These are phyloP conservation scores for Apis cerana DNA, from an alignment of 1,140 invertebrate species.

Conservation along the genomic window DNA sequence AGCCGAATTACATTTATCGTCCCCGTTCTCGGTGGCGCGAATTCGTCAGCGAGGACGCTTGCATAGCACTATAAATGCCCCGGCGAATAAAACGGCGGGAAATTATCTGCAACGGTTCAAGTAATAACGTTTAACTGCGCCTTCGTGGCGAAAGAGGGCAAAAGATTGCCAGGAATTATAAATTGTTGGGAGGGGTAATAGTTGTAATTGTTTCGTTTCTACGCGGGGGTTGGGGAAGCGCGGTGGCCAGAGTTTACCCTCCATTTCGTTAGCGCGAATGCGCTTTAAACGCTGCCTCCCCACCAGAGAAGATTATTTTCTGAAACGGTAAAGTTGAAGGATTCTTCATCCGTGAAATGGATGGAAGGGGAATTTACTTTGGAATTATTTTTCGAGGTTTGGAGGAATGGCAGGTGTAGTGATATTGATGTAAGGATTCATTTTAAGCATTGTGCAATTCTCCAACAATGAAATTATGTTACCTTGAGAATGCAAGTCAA, in stretches of 20 bases:
- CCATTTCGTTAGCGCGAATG: not conserved
- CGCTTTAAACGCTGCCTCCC: not conserved
- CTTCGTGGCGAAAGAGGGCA: constrained; percentile 2
- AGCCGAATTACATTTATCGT: constrained; percentile 25
- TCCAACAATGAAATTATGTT: too few relatives aligned
- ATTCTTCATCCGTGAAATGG: too few relatives aligned
- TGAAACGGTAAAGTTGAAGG: too few relatives aligned
- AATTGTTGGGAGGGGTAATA: constrained; percentile 74
- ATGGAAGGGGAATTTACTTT: too few relatives aligned
- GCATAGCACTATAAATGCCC: constrained; percentile 23
- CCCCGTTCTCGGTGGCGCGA: not conserved
- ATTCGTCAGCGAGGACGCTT: constrained; percentile 12
- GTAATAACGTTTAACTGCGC: constrained; percentile 75
- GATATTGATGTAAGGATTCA: too few relatives aligned
- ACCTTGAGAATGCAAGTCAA: too few relatives aligned
- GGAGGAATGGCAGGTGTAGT: too few relatives aligned
- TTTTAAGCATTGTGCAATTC: too few relatives aligned
- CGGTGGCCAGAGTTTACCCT: not conserved
- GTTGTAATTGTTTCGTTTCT: constrained; percentile 75
- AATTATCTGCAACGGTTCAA: constrained; percentile 76
- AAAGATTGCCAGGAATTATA: constrained; percentile 70
- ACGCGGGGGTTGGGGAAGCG: not conserved
- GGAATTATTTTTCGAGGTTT: too few relatives aligned
- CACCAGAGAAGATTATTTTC: not conserved
- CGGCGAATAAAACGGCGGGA: constrained; percentile 71